A percentile compares a stretch with the other conserved stretches of the same genome.
Conservation (phyloP, 1,140 invertebrate species). For the Zaprionus vittiger region DNA sequence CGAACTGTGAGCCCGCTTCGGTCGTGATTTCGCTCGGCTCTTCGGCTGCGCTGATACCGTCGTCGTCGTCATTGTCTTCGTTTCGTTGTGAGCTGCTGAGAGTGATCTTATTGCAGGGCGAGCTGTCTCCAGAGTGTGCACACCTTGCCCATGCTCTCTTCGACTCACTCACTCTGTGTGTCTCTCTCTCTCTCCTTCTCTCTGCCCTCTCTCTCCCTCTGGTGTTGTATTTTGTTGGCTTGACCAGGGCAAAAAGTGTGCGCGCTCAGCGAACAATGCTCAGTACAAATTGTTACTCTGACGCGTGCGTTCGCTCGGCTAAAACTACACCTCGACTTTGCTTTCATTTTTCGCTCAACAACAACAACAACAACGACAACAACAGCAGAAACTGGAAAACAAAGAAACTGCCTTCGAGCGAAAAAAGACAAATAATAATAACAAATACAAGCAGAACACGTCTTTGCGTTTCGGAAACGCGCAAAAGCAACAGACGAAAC, state of each 20-base stretch:
- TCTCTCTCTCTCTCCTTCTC: neutral
- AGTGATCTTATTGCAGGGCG: constrained; percentile 68
- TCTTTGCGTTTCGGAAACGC: constrained; percentile 64
- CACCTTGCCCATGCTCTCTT: neutral
- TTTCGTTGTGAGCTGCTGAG: constrained; percentile 22
- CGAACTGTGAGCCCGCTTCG: constrained; percentile 1
- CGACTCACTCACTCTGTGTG: constrained; percentile 15
- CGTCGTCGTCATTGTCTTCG: neutral
- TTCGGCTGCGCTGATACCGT: constrained; percentile 45
- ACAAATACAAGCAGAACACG: constrained; percentile 47
- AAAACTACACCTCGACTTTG: constrained; percentile 49
- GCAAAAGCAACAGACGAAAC: constrained; percentile 35
- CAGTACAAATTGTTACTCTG: constrained; percentile 70
- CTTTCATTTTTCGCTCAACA: constrained; percentile 50
- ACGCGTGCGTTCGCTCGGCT: constrained; percentile 57
- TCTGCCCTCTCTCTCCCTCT: constrained; percentile 6
- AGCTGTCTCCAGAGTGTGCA: neutral
- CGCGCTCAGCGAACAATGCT: constrained; percentile 37
- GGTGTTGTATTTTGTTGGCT: constrained; percentile 11
- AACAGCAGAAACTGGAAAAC: constrained; percentile 47
- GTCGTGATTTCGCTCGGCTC: neutral
- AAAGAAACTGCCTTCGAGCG: constrained; percentile 67
- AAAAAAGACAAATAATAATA: constrained; percentile 50
- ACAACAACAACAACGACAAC: constrained; percentile 33
- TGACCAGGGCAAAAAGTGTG: constrained; percentile 58